Evolutionary conservation across 2,113 vertebrate species (phyloP).

Genomic region (Gila orcuttii): DNA sequence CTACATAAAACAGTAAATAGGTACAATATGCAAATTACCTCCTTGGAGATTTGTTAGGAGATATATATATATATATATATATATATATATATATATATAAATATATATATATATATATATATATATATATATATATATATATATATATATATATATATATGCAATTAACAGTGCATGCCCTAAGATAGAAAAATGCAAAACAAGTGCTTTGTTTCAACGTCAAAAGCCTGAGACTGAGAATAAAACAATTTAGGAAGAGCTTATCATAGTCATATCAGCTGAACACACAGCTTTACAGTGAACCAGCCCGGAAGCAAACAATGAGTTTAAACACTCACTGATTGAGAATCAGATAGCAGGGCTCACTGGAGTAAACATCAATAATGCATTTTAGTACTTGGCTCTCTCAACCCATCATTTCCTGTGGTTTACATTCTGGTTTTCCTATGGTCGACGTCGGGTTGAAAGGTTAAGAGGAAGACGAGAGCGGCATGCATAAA

Average conservation of each 20-base stretch:
- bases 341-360: slow-evolving; percentile 10
- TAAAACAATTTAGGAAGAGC: slow-evolving; percentile 6
- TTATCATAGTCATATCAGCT: slow-evolving; percentile 28
- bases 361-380: slow-evolving; percentile 29
- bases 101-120: no score
- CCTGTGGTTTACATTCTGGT: slow-evolving; percentile 29
- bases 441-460: slow-evolving; percentile 41
- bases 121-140: neutral
- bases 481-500: slow-evolving; percentile 58
- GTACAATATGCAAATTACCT: neutral
- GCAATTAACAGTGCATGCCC: neutral
- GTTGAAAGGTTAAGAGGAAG: slow-evolving; percentile 61
- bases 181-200: slow-evolving; percentile 4
- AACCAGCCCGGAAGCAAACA: slow-evolving; percentile 34
- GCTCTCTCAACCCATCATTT: slow-evolving; percentile 27
- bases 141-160: no score
- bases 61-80: neutral
- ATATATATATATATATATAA: no score
- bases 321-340: slow-evolving; percentile 37
- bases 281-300: slow-evolving; percentile 23
- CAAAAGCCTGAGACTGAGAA: neutral
- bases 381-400: slow-evolving; percentile 15
- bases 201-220: neutral
- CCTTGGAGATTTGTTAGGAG: neutral
- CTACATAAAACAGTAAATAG: neutral